Percentiles rank a stretch among this genome's conserved stretches.
Conservation (phyloP, 2,888 invertebrate genomes). For the Exocentrus adspersus region DNA sequence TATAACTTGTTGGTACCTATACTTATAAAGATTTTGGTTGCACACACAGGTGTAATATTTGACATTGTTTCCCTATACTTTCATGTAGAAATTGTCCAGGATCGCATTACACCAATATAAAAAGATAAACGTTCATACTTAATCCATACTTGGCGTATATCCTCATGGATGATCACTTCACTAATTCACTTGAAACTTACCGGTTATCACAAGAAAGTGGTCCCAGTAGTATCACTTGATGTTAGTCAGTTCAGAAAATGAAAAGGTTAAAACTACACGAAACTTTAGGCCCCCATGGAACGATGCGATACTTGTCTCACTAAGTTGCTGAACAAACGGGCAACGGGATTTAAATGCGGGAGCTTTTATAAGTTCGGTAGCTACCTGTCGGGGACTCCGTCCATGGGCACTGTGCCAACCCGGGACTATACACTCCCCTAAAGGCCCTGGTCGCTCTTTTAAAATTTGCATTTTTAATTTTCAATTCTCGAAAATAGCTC, state of each 20-base stretch:
- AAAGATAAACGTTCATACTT: conserved; percentile 6
- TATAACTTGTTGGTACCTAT: too few species aligned
- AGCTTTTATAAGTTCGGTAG: conserved; percentile 70
- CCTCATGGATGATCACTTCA: conserved; percentile 40
- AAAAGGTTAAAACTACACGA: conserved; percentile 47
- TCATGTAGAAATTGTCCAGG: neutral
- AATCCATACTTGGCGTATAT: conserved; percentile 11
- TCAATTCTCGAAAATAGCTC: conserved; percentile 11
- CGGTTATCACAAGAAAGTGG: conserved; percentile 60
- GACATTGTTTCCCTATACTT: neutral
- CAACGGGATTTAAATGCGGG: conserved; percentile 64
- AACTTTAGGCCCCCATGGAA: conserved; percentile 33
- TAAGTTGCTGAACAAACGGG: conserved; percentile 69
- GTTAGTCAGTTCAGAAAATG: conserved; percentile 38
- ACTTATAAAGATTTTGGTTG: too few species aligned
- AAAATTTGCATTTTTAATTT: conserved; percentile 20
- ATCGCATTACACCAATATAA: neutral
- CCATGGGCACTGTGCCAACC: conserved; percentile 58
- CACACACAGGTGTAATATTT: too few species aligned
- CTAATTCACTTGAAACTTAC: conserved; percentile 59
- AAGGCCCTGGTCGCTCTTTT: conserved; percentile 27
- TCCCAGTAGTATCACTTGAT: conserved; percentile 59
- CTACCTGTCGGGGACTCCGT: conserved; percentile 65
- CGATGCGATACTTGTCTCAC: conserved; percentile 31
- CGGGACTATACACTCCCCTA: conserved; percentile 43